phyloP scores from a whole-genome alignment of 2,888 invertebrate species.

The Eilema caniola region DNA sequence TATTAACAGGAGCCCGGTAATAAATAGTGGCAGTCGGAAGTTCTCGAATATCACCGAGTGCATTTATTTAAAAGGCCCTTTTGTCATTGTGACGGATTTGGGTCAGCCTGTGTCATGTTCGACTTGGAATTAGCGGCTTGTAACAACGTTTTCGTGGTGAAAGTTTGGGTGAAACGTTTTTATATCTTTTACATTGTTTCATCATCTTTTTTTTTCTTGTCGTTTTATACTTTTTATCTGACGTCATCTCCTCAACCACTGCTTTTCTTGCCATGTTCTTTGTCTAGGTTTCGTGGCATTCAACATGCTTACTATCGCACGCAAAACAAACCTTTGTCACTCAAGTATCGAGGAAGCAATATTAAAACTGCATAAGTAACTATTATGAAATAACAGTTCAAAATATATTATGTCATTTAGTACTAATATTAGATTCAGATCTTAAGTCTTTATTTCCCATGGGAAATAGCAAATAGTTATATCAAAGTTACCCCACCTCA shows the following conservation, averaged over 20 bases:
- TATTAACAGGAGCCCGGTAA: slow-evolving; percentile 30
- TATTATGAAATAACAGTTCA: no score
- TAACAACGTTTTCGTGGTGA: background rate
- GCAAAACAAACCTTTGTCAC: no score
- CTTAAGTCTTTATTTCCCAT: background rate
- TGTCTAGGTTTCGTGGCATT: background rate
- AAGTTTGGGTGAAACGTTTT: background rate
- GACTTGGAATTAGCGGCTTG: background rate
- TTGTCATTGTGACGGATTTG: slow-evolving; percentile 31
- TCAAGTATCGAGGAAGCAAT: no score
- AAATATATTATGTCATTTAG: no score
- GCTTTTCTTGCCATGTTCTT: background rate
- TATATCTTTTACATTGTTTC: background rate
- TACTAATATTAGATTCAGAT: background rate
- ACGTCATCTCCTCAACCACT: background rate
- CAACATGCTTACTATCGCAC: no score
- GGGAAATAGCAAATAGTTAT: background rate
- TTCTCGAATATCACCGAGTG: slow-evolving; percentile 29
- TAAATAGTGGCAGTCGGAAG: slow-evolving; percentile 31
- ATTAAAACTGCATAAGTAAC: no score
- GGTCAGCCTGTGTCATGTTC: slow-evolving; percentile 9
- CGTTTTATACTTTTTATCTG: background rate
- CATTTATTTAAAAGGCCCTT: slow-evolving; percentile 33
- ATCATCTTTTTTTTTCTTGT: background rate
- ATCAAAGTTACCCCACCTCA: background rate